These are phyloP conservation scores for Ceriagrion tenellum DNA, from an alignment of 2,888 invertebrate genomes.

Conservation along the genomic window DNA sequence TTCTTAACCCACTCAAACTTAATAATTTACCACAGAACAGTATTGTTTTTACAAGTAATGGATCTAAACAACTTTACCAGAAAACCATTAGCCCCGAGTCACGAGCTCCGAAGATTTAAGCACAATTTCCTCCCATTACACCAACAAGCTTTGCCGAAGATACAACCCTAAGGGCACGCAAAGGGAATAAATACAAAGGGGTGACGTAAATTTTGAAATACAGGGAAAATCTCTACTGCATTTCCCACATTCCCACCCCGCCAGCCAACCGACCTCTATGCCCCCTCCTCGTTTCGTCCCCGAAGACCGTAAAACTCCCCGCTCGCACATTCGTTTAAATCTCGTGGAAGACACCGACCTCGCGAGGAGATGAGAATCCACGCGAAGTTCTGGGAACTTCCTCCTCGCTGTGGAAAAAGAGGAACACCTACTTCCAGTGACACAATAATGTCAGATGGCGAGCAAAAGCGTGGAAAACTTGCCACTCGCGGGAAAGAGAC, in stretches of 20 bases:
- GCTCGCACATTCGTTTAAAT: not conserved
- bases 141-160: not conserved
- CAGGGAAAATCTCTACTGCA: not conserved
- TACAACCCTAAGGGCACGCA: not conserved
- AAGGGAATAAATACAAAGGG: not conserved
- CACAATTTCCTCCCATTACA: not conserved
- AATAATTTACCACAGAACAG: too few relatives aligned
- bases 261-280: too few relatives aligned
- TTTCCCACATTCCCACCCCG: not conserved
- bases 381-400: not conserved
- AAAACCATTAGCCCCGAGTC: not conserved
- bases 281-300: not conserved
- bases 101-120: not conserved
- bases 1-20: too few relatives aligned
- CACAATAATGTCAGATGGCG: not conserved
- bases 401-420: not conserved
- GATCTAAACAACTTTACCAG: too few relatives aligned
- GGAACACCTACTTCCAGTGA: not conserved
- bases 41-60: too few relatives aligned
- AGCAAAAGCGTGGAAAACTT: not conserved
- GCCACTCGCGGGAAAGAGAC: not conserved
- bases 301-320: not conserved
- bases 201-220: slow-evolving; percentile 1
- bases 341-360: not conserved
- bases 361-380: not conserved